Percentiles rank a stretch among this genome's conserved stretches.
Conservation (phyloP, 2,888 invertebrate genomes). For the Calephelis perditalis region DNA sequence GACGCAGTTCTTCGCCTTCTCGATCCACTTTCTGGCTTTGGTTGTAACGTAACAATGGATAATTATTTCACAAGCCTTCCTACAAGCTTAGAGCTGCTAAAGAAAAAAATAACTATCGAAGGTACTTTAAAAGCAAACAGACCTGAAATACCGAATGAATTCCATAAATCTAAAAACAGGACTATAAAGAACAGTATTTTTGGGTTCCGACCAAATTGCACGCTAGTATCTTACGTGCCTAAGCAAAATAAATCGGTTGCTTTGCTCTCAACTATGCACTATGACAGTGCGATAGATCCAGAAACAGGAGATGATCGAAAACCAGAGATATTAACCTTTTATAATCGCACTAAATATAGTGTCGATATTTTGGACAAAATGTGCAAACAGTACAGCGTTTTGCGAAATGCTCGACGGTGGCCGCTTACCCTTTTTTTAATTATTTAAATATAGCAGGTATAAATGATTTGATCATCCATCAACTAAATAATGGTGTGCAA, state of each 20-base stretch:
- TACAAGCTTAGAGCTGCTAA: not conserved
- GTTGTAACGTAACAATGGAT: not conserved
- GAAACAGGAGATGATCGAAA: not conserved
- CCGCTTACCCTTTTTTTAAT: no score
- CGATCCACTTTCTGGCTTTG: not conserved
- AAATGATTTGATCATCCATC: no score
- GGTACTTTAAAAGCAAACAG: not conserved
- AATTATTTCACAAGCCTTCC: not conserved
- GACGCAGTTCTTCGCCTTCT: not conserved
- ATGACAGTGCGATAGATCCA: conserved; percentile 22
- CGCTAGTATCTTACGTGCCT: conserved; percentile 24
- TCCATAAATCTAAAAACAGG: not conserved
- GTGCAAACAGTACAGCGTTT: no score
- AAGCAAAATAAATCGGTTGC: conserved; percentile 24
- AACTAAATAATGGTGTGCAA: no score
- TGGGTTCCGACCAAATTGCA: conserved; percentile 23
- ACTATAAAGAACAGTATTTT: conserved; percentile 1
- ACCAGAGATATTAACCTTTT: not conserved
- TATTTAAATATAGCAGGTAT: no score
- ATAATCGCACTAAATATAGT: no score
- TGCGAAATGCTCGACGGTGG: no score
- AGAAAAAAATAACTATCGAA: not conserved
- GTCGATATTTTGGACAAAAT: no score
- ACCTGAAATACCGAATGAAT: not conserved
- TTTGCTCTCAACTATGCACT: conserved; percentile 27